Base-by-base conservation (phyloP, 23 tunicate species). In the Halocynthia aurantium region DNA sequence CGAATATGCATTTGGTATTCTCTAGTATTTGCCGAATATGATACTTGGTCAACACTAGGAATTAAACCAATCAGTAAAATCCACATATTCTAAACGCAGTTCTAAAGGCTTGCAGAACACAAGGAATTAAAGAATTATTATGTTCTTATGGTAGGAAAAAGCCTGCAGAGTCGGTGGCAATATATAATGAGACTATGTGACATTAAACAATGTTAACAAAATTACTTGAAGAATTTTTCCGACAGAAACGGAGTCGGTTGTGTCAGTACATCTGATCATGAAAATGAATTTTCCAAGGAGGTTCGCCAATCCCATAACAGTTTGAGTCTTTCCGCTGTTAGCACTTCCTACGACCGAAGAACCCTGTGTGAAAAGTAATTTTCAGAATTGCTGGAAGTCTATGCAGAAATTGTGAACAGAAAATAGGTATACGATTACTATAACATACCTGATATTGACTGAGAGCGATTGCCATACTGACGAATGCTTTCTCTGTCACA, bases 291-390 rank as follows among this genome's bases (percentile, higher is more conserved):
- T 85, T 53, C 97, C 97, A 13, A 91, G 74, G 81, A 91, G 22
- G 17, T 82, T 80, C 13, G 97, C 97, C 61, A 91, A 62, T 2
- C 97, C 97, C 61, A 85, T 75, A 22, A 91, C 83, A 49, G 97
- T 91, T 72, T 85, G 86, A 5, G 97, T 85, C 55, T 91, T 91
- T 54, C 97, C 97, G n/a, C 81, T 53, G 53, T 83, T 62, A 53
- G 97, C 82, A n/a, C 63, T 77, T 5, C 97, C 97, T 20, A 81
- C 80, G 31, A 91, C 50, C 5, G 90, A 86, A 50, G 86, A 91
- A 10, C 97, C 97, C 97, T 91, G 81, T 8, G 31, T 49, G 5
- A 18, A 50, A 56, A 57, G n/a, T 40, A 13, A 50, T 40, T 40
- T 52, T 49, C 13, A 21, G 22, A 67, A 21, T 12, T 15, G 72